phyloP scores from a whole-genome alignment of 2,797 vertebrate species.

The Hippocampus kuda region DNA sequence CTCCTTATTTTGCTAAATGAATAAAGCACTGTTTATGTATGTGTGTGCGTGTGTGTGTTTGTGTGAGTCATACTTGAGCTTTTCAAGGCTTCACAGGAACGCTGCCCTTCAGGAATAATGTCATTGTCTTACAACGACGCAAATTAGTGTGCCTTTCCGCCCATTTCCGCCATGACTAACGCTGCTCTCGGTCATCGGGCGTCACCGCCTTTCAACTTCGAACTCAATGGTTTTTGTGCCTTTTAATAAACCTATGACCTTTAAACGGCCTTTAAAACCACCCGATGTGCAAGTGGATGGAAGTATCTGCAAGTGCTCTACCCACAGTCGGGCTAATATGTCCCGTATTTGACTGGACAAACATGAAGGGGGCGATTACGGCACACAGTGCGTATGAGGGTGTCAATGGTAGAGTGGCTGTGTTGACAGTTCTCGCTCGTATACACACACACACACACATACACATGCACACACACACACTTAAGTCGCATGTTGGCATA shows the following conservation, averaged over 20 bases:
- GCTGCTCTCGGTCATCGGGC: slow-evolving; percentile 5
- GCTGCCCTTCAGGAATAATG: slow-evolving; percentile 22
- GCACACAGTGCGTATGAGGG: slow-evolving; percentile 41
- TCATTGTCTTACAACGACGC: slow-evolving; percentile 21
- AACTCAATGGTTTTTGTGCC: not conserved
- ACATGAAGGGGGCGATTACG: slow-evolving; percentile 55
- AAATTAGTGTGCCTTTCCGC: slow-evolving; percentile 30
- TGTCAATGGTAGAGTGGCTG: slow-evolving; percentile 49
- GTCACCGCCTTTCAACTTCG: not conserved
- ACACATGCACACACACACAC: not conserved
- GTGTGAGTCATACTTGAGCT: slow-evolving; percentile 28
- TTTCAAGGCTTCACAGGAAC: slow-evolving; percentile 6
- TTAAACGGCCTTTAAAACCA: not conserved
- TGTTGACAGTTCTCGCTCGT: slow-evolving; percentile 59
- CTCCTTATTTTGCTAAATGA: not conserved
- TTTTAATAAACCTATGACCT: not conserved
- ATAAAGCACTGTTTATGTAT: not conserved
- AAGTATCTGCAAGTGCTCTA: slow-evolving; percentile 23
- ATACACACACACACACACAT: not conserved
- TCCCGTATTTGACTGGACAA: slow-evolving; percentile 53
- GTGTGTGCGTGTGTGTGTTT: not conserved
- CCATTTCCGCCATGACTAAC: slow-evolving; percentile 10
- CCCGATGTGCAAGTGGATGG: slow-evolving; percentile 9
- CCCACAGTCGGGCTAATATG: slow-evolving; percentile 36
- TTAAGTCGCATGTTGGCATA: slow-evolving; percentile 3